Evolutionary conservation across 2,888 invertebrate species (phyloP).

Genomic region (Heliconius ethilla): DNA sequence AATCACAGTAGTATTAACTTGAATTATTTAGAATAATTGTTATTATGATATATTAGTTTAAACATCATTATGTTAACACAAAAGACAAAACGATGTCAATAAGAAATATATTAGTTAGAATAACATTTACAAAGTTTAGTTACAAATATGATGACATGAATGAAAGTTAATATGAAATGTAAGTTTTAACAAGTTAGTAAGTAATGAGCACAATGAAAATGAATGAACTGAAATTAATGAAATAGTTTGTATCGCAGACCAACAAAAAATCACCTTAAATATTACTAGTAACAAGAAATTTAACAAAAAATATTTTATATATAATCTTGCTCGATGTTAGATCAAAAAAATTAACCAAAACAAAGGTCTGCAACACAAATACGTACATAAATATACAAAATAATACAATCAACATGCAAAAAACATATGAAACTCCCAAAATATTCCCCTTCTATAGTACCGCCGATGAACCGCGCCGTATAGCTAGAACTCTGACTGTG

Average conservation of each 20-base stretch:
- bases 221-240: constrained; percentile 24
- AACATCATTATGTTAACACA: neutral
- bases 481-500: constrained; percentile 98
- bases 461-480: constrained; percentile 70
- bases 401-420: neutral
- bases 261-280: neutral
- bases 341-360: neutral
- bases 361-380: constrained; percentile 14
- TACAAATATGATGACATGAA: neutral
- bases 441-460: neutral
- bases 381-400: neutral
- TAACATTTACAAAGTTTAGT: constrained; percentile 5
- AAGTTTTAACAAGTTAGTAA: constrained; percentile 49
- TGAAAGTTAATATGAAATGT: constrained; percentile 7
- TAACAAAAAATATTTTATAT: too few relatives aligned
- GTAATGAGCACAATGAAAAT: constrained; percentile 50
- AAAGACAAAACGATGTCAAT: neutral
- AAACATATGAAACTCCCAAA: neutral
- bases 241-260: constrained; percentile 15
- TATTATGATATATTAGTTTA: neutral
- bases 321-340: too few relatives aligned
- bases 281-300: too few relatives aligned
- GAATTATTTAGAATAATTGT: neutral
- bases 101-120: neutral
- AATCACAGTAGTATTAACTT: neutral